Conservation (phyloP, 2,113 vertebrate genomes). For the Craseonycteris thonglongyai region DNA sequence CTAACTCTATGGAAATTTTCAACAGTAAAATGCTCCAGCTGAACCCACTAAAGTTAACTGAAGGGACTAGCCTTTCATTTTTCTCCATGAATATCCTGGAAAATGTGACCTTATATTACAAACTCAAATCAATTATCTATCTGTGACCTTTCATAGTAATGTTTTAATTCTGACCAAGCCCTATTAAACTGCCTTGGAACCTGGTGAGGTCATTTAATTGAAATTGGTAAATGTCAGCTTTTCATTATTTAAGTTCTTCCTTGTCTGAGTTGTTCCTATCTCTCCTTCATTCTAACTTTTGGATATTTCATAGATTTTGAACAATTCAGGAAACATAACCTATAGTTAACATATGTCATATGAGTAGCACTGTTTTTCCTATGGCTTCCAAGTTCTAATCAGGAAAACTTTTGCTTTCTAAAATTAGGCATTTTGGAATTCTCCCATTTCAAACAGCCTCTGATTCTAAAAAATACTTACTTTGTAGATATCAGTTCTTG, state of each 20-base stretch:
- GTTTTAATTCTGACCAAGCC: slow-evolving; percentile 50
- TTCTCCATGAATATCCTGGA: slow-evolving; percentile 31
- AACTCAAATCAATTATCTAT: slow-evolving; percentile 59
- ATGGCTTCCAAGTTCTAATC: neutral
- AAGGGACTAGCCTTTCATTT: neutral
- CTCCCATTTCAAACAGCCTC: neutral
- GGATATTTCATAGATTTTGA: slow-evolving; percentile 17
- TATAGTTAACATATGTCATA: neutral
- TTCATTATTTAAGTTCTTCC: slow-evolving; percentile 44
- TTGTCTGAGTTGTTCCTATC: slow-evolving; percentile 8
- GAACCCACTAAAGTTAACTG: neutral
- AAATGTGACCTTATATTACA: slow-evolving; percentile 37
- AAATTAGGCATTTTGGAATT: neutral
- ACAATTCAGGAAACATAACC: neutral
- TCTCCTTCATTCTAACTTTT: slow-evolving; percentile 34
- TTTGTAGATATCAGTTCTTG: neutral
- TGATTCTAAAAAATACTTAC: neutral
- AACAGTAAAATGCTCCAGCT: neutral
- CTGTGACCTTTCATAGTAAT: slow-evolving; percentile 55
- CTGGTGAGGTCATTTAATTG: slow-evolving; percentile 59
- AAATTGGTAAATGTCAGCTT: slow-evolving; percentile 61
- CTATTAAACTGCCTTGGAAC: slow-evolving; percentile 61
- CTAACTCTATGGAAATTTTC: neutral
- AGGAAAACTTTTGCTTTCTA: neutral
- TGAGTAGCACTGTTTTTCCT: neutral